Evolutionary conservation across 2,113 vertebrate species (phyloP).

Genomic region (Malaclemys terrapin): DNA sequence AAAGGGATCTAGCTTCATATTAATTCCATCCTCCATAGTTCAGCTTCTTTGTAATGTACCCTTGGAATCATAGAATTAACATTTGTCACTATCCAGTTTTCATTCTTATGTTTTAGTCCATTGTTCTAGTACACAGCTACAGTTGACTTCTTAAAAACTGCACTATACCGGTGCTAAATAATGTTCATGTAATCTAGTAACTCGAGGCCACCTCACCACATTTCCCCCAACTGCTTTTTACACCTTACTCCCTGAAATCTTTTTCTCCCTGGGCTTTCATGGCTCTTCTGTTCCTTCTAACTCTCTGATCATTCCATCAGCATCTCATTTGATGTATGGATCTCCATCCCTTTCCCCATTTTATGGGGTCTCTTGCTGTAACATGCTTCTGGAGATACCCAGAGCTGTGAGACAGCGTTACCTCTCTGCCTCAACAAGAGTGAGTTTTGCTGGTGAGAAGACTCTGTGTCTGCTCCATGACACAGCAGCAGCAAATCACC

Average conservation of each 20-base stretch:
- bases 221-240: not conserved
- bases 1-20: not conserved
- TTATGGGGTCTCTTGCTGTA: too few species aligned
- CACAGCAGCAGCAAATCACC: too few species aligned
- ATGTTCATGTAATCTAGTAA: not conserved
- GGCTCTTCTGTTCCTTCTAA: not conserved
- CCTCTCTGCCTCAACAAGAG: too few species aligned
- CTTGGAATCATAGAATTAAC: not conserved
- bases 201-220: not conserved
- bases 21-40: not conserved
- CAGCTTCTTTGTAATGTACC: not conserved
- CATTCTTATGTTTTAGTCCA: not conserved
- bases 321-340: accelerated
- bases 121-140: not conserved
- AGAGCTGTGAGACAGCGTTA: too few species aligned
- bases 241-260: not conserved
- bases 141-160: not conserved
- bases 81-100: not conserved
- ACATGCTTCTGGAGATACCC: too few species aligned
- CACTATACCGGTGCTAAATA: not conserved
- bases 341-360: not conserved
- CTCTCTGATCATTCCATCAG: not conserved
- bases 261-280: not conserved
- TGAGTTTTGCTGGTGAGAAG: too few species aligned
- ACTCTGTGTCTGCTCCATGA: too few species aligned